Evolutionary conservation across 2,113 vertebrate genomes (phyloP), one percentile per base, ranked within the genome.

Genomic region (Cololabis saira): DNA sequence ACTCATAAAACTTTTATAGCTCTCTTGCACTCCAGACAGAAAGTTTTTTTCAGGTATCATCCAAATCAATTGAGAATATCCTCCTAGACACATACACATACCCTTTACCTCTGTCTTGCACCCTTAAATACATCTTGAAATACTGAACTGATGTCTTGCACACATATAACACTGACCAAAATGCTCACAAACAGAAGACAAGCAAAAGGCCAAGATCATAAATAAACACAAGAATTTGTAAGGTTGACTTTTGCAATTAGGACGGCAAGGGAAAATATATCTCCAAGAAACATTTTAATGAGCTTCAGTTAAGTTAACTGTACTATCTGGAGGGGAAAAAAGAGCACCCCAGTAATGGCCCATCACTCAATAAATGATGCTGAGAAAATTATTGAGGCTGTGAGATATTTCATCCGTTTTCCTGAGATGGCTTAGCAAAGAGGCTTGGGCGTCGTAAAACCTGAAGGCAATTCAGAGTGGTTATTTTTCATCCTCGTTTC

Each of bases 401-500:
- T 79, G 81, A 88, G 81, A 93, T 94, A 95, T 94, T 95, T 95
- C 95, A 95, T 92, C 85, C 83, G 89, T 93, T 93, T n/a, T 95
- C 93, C 90, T 83, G 80, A 74, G 92, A 91, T 92, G 92, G 95
- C 94, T 93, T 92, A 91, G 93, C 93, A 92, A 91, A 93, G 94
- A 94, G 94, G 93, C 90, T 17, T 84, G 69, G 71, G 71, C 51
- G 27, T 76, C 65, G 84, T 88, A 90, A 86, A 91, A 85, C 69
- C 83, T 65, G 67, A 76, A 84, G 80, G 74, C 84, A 83, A 90
- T 89, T 92, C 94, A 95, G 94, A 95, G 86, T 81, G 94, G 95
- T 94, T 91, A 95, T 96, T 97, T 96, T 96, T 96, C 96, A 95
- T 92, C 93, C 90, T 87, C 91, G n/a, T 83, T 80, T 88, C 93